Base-by-base conservation (phyloP, 1,140 invertebrate species). In the Lerema accius region DNA sequence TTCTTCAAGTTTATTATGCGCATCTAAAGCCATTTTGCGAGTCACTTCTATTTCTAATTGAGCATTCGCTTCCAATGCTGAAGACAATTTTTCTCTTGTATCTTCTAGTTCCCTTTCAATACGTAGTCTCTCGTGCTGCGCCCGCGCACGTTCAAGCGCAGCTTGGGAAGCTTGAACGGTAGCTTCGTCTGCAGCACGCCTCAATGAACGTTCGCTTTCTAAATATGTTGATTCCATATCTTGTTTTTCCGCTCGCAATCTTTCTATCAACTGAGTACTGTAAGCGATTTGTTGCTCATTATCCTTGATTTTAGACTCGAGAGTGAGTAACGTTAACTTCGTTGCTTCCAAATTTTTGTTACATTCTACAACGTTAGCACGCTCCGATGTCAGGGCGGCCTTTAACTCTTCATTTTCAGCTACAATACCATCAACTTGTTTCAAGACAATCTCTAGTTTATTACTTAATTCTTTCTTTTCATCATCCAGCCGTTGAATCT, bases 141-240 rank as follows among this genome's bases (percentile, higher is more conserved):
- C 88, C 10, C 87, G 76, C n/a, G 87, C 83, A 43, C 89, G 66
- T 56, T 91, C 90, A 32, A 91, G 65, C n/a, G 90, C 85, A 5
- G 87, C 89, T 67, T 91, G 86, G 4, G 90, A 91, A 1, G 90
- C 89, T 70, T 91, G 90, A 2, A 91, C 80, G 0, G 88, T 88
- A 0, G 89, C 90, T 53, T 91, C 87, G 58, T 91, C 90, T 0
- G 87, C 88, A 19, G 89, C 88, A 15, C 84, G 77, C 53, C 88
- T 66, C 19, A 91, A 50, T 4, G 76, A 71, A 11, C 84, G 74
- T 50, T 91, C 88, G 4, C 71, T 89, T 64, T 89, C 86, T 61
- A 84, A 65, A 68, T 83, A 85, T 5, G 82, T 80, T 4, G 70
- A 42, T 63, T 90, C 86, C 17, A 90, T 63, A 50, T 88, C 82